A percentile compares a stretch with the other conserved stretches of the same genome.
These are phyloP conservation scores for Drosophila arawakana DNA, from an alignment of 1,140 invertebrate species.

Conservation along the genomic window DNA sequence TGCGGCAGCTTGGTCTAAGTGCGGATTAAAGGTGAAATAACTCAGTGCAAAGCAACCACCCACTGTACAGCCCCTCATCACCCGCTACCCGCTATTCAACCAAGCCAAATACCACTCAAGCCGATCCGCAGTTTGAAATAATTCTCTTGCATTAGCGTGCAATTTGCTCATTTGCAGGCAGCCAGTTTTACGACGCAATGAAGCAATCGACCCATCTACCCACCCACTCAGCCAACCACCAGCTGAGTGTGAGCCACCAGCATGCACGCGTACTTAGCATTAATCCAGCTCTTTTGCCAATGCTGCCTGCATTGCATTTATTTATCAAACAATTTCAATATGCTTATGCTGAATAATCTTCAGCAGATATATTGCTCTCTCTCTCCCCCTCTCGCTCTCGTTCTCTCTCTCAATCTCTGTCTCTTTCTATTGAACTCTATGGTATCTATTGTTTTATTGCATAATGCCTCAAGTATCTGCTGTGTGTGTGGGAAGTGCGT, in stretches of 20 bases:
- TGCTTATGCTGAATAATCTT: constrained; percentile 66
- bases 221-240: constrained; percentile 11
- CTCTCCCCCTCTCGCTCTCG: neutral
- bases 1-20: constrained; percentile 56
- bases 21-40: constrained; percentile 82
- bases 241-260: constrained; percentile 2
- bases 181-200: constrained; percentile 38
- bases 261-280: constrained; percentile 52
- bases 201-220: neutral
- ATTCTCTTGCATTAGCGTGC: constrained; percentile 78
- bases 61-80: constrained; percentile 10
- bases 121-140: constrained; percentile 64
- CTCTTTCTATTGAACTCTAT: constrained; percentile 4
- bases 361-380: neutral
- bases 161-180: constrained; percentile 81
- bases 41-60: constrained; percentile 44
- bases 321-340: constrained; percentile 83
- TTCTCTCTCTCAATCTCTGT: constrained; percentile 1
- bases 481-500: constrained; percentile 33
- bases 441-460: constrained; percentile 72
- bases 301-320: constrained; percentile 68
- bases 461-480: constrained; percentile 73
- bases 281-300: constrained; percentile 52
- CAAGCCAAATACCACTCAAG: constrained; percentile 53
- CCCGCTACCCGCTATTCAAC: constrained; percentile 1